Base-by-base conservation (phyloP, 2,888 invertebrate genomes). In the Drosophila hamatofila region DNA sequence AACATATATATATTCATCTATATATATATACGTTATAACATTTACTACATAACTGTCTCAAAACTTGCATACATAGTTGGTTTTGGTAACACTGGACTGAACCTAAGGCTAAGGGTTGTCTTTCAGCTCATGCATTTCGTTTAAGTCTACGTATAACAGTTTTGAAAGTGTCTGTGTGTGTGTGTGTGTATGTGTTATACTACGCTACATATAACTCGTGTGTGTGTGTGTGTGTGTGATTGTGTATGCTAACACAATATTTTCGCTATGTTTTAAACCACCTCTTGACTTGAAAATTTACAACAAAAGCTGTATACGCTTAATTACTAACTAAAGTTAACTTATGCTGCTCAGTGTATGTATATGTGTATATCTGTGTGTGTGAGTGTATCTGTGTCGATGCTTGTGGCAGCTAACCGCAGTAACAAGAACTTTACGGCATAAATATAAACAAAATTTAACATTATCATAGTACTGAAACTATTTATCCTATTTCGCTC, bases 321-420 rank as follows among this genome's bases (percentile, higher is more conserved):
- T 41, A 58, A 39, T 27, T 62, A 54, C 59, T 72, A 72, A 66
- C 51, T 72, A 57, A 72, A 46, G 37, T 60, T 76, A 76, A 52
- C 48, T 61, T 76, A 76, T 55, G 59, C 62, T 67, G 67, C 62
- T 51, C 54, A 46, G 59, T 59, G 48, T 73, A 37, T 56, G 42
- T 41, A 16, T 52, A 8, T 46, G 46, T 30, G 11, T 48, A 14
- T 46, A 12, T 39, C 23, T 51, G 46, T 64, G 37, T 60, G 48
- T 46, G 27, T 41, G 8, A 30, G 4, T 52, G 12, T 37, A 0
- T 37, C 11, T 57, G 30, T 55, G 16, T 25, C 1, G 25, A 25
- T 25, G 46, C 18, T 18, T 35, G 35, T 25, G 35, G 44, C 44
- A 44, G 46, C 35, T 11, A 46, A 25, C 9, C 35, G 46, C 35